Percentiles rank a stretch among this genome's conserved stretches.
These are phyloP conservation scores for Salticus scenicus DNA, from an alignment of 2,888 invertebrate species.

Conservation along the genomic window DNA sequence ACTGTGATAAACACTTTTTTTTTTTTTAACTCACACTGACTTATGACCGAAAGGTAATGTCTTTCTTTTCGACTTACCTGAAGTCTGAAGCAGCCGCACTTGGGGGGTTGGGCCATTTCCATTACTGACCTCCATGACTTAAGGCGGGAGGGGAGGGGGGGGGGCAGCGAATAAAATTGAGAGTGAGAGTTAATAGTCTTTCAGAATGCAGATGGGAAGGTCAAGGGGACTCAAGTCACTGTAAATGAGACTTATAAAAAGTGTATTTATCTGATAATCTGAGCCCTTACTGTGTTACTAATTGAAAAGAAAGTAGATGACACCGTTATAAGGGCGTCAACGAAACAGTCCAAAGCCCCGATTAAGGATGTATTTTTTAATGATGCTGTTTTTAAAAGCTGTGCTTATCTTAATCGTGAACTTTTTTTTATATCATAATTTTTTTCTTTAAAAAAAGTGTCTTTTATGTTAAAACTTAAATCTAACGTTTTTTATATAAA, in stretches of 20 bases:
- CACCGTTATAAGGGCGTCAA: background rate
- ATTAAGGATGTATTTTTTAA: no score
- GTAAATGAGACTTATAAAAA: background rate
- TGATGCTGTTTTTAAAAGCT: no score
- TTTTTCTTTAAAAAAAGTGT: no score
- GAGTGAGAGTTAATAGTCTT: background rate
- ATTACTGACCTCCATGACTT: background rate
- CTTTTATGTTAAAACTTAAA: no score
- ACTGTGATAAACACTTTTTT: slow-evolving; percentile 44
- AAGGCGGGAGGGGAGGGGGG: no score
- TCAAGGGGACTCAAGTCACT: background rate
- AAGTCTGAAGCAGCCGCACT: background rate
- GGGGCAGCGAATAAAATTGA: background rate
- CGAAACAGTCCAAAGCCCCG: background rate
- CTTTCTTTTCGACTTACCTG: slow-evolving; percentile 28
- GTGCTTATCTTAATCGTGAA: no score
- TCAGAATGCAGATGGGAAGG: background rate
- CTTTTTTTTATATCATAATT: no score
- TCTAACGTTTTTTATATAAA: no score
- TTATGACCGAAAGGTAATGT: slow-evolving; percentile 27
- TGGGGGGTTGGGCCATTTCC: slow-evolving; percentile 1
- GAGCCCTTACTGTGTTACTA: background rate
- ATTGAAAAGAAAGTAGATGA: background rate
- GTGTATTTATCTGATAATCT: background rate
- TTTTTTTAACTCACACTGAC: slow-evolving; percentile 25